Evolutionary conservation across 2,113 vertebrate genomes (phyloP).

Genomic region (Hepsetus odoe): DNA sequence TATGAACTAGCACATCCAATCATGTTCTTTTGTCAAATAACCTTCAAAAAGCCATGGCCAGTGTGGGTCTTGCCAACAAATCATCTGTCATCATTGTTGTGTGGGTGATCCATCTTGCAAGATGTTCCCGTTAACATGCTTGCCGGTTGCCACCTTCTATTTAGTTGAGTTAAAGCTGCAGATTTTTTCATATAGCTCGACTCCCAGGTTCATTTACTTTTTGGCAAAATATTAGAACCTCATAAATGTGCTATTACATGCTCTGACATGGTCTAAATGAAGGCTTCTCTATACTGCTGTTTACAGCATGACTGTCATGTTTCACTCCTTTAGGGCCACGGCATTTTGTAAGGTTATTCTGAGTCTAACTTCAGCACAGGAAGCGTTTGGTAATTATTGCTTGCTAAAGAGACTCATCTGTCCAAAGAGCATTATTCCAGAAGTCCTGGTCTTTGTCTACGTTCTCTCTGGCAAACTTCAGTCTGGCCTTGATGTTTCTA

Average conservation of each 20-base stretch:
- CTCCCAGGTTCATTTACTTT: background rate
- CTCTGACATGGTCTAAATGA: background rate
- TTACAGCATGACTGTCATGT: background rate
- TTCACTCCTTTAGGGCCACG: background rate
- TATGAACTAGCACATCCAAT: slow-evolving; percentile 62
- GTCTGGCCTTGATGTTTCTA: too few relatives aligned
- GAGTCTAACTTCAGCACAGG: background rate
- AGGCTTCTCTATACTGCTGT: background rate
- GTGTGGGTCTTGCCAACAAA: slow-evolving; percentile 46
- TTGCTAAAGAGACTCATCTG: too few relatives aligned
- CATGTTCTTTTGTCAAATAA: slow-evolving; percentile 63
- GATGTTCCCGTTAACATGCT: slow-evolving; percentile 33
- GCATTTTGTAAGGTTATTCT: background rate
- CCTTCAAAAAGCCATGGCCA: slow-evolving; percentile 48
- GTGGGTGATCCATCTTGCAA: slow-evolving; percentile 32
- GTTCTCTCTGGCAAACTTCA: too few relatives aligned
- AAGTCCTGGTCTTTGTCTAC: too few relatives aligned
- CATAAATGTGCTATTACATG: background rate
- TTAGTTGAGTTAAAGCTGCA: background rate
- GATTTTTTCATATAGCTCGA: background rate
- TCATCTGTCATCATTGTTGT: slow-evolving; percentile 30
- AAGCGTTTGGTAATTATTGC: slow-evolving; percentile 9
- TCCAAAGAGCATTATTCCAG: too few relatives aligned
- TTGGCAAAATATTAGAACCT: background rate
- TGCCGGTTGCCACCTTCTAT: background rate